Conservation (phyloP, 2,113 vertebrate genomes). For the Phasianus colchicus region DNA sequence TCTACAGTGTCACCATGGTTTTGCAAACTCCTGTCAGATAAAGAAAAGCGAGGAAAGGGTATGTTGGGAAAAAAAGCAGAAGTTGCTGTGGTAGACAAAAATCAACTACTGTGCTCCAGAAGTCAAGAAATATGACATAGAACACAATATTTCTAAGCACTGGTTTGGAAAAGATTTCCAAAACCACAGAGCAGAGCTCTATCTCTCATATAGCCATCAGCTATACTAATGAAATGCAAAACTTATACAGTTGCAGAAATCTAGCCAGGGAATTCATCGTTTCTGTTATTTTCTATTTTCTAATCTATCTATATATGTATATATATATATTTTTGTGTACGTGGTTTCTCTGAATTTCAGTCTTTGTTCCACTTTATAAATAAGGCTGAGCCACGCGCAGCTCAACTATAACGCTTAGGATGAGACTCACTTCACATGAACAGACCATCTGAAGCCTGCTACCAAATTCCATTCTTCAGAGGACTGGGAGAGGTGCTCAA, state of each 20-base stretch:
- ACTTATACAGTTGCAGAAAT: not conserved
- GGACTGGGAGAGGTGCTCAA: not conserved
- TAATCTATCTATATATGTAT: too few species aligned
- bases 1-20: not conserved
- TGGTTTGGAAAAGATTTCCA: not conserved
- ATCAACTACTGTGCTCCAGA: not conserved
- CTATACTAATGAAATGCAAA: not conserved
- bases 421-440: not conserved
- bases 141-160: not conserved
- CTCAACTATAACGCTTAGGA: not conserved
- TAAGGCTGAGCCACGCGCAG: not conserved
- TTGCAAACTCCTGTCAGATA: not conserved
- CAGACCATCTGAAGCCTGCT: not conserved
- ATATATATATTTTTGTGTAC: not conserved
- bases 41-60: not conserved
- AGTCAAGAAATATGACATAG: not conserved
- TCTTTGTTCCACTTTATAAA: not conserved
- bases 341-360: not conserved
- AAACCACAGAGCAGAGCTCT: not conserved
- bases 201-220: not conserved
- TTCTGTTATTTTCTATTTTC: not conserved
- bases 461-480: not conserved
- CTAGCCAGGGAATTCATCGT: not conserved
- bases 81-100: not conserved
- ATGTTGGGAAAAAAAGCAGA: not conserved